These are phyloP conservation scores for Lagopus muta DNA, from an alignment of 2,113 vertebrate genomes.

Conservation along the genomic window DNA sequence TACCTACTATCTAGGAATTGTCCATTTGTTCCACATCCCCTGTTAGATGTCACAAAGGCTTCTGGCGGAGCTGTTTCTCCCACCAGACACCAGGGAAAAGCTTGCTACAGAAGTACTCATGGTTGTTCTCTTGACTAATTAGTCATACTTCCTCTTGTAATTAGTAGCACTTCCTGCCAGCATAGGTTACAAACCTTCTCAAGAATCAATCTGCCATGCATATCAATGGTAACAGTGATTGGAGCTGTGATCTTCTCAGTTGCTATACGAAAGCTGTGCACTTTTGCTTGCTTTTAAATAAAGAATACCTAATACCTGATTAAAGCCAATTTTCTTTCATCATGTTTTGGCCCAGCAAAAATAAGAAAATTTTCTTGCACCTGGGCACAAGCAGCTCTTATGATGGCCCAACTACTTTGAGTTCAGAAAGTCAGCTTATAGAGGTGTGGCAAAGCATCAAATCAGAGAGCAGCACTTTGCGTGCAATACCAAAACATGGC, in stretches of 20 bases:
- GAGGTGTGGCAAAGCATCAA: slow-evolving; percentile 12
- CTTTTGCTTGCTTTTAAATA: not conserved
- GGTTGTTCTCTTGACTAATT: slow-evolving; percentile 17
- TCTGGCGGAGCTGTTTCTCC: not conserved
- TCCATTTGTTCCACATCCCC: not conserved
- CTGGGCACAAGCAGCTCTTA: not conserved
- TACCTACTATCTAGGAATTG: not conserved
- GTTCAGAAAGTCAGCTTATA: not conserved
- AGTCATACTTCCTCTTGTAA: slow-evolving; percentile 41
- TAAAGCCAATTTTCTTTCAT: not conserved
- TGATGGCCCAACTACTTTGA: not conserved
- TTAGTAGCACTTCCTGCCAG: slow-evolving; percentile 3
- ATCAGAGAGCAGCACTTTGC: not conserved
- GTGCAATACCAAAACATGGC: not conserved
- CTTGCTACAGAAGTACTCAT: not conserved
- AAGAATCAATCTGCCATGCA: not conserved
- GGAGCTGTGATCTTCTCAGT: not conserved
- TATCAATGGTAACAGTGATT: not conserved
- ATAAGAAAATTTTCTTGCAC: not conserved
- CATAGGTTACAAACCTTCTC: not conserved
- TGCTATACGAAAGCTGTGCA: not conserved
- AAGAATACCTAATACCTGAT: not conserved
- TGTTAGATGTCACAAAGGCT: not conserved
- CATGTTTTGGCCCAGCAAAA: not conserved
- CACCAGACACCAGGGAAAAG: not conserved